A percentile compares a stretch with the other conserved stretches of the same genome.
Evolutionary conservation across 2,888 invertebrate species (phyloP).

Genomic region (Lobophora halterata): DNA sequence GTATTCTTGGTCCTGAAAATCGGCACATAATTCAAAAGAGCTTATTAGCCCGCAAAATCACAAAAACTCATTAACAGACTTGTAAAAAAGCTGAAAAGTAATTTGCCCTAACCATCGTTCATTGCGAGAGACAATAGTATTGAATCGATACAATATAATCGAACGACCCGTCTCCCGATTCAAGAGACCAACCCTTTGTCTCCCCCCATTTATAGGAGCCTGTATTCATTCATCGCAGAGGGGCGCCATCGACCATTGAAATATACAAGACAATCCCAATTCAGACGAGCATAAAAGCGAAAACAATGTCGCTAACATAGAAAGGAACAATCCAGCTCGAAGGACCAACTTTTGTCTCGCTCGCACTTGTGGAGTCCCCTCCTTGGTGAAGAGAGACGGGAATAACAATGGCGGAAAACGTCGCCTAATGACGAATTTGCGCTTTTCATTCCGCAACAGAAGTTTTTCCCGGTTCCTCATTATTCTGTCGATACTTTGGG

Average conservation of each 20-base stretch:
- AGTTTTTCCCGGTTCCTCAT: slow-evolving; percentile 80
- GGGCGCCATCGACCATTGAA: slow-evolving; percentile 77
- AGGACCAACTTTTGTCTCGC: slow-evolving; percentile 69
- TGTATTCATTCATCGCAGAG: slow-evolving; percentile 77
- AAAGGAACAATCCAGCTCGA: slow-evolving; percentile 79
- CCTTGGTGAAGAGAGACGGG: slow-evolving; percentile 46
- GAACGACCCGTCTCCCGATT: slow-evolving; percentile 79
- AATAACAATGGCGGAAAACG: slow-evolving; percentile 77
- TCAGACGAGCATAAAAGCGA: slow-evolving; percentile 78
- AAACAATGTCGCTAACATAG: slow-evolving; percentile 81
- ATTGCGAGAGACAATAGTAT: slow-evolving; percentile 67
- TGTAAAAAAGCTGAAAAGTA: slow-evolving; percentile 69
- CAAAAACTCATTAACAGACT: slow-evolving; percentile 32
- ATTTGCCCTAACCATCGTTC: slow-evolving; percentile 78
- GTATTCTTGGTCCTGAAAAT: not conserved
- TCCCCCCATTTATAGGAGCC: slow-evolving; percentile 75
- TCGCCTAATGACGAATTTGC: slow-evolving; percentile 81
- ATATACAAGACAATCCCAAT: slow-evolving; percentile 80
- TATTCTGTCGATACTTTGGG: slow-evolving; percentile 77
- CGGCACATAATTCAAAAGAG: slow-evolving; percentile 1
- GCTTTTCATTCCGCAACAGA: slow-evolving; percentile 81
- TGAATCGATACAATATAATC: slow-evolving; percentile 79
- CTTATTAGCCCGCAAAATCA: slow-evolving; percentile 24
- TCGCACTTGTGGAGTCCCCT: slow-evolving; percentile 39
- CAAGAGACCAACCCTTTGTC: slow-evolving; percentile 80